Conservation (phyloP, 2,113 vertebrate genomes). For the Alectura lathami region DNA sequence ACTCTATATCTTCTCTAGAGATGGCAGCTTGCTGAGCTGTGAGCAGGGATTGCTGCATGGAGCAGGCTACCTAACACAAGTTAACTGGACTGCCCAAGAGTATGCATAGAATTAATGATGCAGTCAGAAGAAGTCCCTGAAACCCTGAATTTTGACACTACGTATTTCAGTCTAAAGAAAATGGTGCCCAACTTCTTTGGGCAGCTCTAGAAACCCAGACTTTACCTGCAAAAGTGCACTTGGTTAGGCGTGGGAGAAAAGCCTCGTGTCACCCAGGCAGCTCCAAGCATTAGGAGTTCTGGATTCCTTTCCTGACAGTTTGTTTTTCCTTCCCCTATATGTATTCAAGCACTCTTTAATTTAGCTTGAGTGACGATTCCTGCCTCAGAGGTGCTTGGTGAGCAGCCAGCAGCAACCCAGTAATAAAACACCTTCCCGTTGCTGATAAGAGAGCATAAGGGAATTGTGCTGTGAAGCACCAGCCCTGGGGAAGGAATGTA, state of each 20-base stretch:
- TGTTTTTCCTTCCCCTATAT: slow-evolving; percentile 6
- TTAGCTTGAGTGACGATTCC: slow-evolving; percentile 37
- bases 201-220: background rate
- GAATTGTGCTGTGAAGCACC: slow-evolving; percentile 16
- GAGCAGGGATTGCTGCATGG: background rate
- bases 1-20: background rate
- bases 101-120: background rate
- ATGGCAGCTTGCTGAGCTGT: background rate
- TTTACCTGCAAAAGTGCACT: background rate
- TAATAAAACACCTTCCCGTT: slow-evolving; percentile 40
- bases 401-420: slow-evolving; percentile 28
- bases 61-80: background rate
- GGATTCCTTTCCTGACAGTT: slow-evolving; percentile 45
- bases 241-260: background rate
- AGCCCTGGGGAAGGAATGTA: background rate
- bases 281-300: background rate
- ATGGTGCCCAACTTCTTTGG: background rate
- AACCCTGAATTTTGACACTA: background rate
- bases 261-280: background rate
- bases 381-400: slow-evolving; percentile 39
- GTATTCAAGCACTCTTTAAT: slow-evolving; percentile 44
- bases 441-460: slow-evolving; percentile 12
- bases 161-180: background rate
- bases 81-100: background rate
- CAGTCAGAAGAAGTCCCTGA: background rate